These are phyloP conservation scores for Phyllopteryx taeniolatus DNA, from an alignment of 2,113 vertebrate species.

Conservation along the genomic window DNA sequence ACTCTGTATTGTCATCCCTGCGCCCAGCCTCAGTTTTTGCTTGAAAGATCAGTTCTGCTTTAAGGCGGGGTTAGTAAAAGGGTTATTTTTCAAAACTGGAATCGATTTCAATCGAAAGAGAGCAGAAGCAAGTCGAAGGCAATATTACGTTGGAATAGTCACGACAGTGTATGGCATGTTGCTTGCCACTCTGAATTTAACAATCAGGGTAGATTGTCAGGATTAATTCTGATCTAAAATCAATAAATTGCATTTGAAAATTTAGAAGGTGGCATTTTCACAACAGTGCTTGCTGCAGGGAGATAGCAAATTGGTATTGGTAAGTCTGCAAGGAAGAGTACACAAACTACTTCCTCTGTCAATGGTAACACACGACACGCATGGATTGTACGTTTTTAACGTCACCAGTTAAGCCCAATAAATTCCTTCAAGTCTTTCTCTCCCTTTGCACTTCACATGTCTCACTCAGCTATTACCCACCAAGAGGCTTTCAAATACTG, in stretches of 20 bases:
- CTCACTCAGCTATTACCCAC: too few relatives aligned
- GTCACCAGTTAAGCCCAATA: too few relatives aligned
- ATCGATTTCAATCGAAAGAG: background rate
- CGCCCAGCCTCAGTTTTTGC: background rate
- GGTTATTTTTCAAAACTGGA: background rate
- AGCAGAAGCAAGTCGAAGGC: background rate
- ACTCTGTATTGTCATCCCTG: background rate
- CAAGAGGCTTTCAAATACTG: too few relatives aligned
- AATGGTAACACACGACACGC: too few relatives aligned
- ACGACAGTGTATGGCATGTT: background rate
- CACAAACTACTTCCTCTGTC: background rate
- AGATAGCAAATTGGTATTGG: background rate
- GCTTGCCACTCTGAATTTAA: background rate
- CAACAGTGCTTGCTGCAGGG: background rate
- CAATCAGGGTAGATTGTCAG: background rate
- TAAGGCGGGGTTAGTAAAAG: background rate
- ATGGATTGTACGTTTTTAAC: too few relatives aligned
- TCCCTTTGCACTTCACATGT: too few relatives aligned
- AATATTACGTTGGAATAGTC: background rate
- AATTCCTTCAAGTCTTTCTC: too few relatives aligned
- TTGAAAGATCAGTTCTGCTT: background rate
- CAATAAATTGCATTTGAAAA: background rate
- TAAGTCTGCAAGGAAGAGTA: background rate
- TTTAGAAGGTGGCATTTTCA: background rate
- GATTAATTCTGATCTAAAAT: background rate